Base-by-base conservation (phyloP, 2,797 vertebrate species). In the Spea hammondii region DNA sequence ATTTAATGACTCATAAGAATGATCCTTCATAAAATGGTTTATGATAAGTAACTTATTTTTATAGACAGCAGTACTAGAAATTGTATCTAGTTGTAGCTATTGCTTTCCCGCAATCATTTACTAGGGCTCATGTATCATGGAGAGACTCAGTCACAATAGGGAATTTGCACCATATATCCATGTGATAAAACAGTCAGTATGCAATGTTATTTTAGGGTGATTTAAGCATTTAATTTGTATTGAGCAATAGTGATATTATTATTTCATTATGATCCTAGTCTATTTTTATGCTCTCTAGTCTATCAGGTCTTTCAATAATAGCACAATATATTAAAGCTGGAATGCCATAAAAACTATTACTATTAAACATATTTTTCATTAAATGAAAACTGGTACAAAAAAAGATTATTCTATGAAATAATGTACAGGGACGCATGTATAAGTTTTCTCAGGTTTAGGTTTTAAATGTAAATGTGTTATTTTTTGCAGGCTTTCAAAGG, bases 151-250 rank as follows among this genome's bases (percentile, higher is more conserved):
- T 62, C 59, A 62, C 32, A 62, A 62, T 3, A 17, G 59, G 32
- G 59, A 6, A 62, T 62, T 44, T 49, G 53, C 60, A 65, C 59
- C 53, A 49, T 78, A 78, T 72, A 53, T 66, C 50, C 45, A 59
- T 45, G 70, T 78, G 46, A 53, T 78, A 78, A 72, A 78, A 59
- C 60, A 44, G 53, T 72, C 62, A 10, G 4, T 59, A 54, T 65
- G 48, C 62, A 46, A 62, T 78, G 57, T 67, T 72, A 78, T 78
- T 72, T 78, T 78, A 72, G 51, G 65, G 45, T 72, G 70, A 78
- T 78, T 78, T 72, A 78, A 62, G 54, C 44, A 66, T 78, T 78
- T 72, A 78, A 78, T 78, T 78, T 72, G 77, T 78, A 72, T 78
- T 65, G 44, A 78, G 57, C 77, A 72, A 66, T 72, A n/a, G 60